Conservation (phyloP, 2,888 invertebrate species). For the Ceratothoa steindachneri region DNA sequence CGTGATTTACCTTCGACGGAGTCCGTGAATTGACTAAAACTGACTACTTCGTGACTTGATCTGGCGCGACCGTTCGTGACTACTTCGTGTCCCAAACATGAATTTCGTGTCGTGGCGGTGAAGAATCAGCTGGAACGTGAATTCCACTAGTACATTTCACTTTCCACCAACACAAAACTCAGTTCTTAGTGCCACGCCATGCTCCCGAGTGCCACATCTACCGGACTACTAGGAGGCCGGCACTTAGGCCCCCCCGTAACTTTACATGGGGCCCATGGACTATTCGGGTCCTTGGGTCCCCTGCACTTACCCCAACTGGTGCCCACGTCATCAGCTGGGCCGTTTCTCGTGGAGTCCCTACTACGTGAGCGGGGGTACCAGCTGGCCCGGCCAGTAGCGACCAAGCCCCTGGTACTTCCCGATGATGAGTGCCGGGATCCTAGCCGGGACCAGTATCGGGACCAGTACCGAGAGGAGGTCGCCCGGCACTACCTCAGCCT, state of each 20-base stretch:
- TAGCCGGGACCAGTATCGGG: slow-evolving; percentile 4
- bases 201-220: slow-evolving; percentile 35
- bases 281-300: slow-evolving; percentile 40
- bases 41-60: too few relatives aligned
- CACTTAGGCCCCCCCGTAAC: slow-evolving; percentile 31
- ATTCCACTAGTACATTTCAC: not conserved
- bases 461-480: slow-evolving; percentile 43
- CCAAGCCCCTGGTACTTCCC: slow-evolving; percentile 28
- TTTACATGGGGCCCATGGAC: slow-evolving; percentile 21
- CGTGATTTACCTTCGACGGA: too few relatives aligned
- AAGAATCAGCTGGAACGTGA: too few relatives aligned
- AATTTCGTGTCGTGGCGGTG: too few relatives aligned
- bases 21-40: too few relatives aligned
- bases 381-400: slow-evolving; percentile 42
- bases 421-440: not conserved
- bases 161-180: not conserved
- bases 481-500: slow-evolving; percentile 42
- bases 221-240: slow-evolving; percentile 26
- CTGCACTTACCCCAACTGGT: slow-evolving; percentile 26
- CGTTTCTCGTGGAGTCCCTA: slow-evolving; percentile 44
- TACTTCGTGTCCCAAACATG: too few relatives aligned
- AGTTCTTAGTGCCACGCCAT: not conserved
- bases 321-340: slow-evolving; percentile 24
- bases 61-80: too few relatives aligned
- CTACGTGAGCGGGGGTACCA: slow-evolving; percentile 37